phyloP scores from a whole-genome alignment of 2,888 invertebrate genomes.

The Spicauda simplicius region DNA sequence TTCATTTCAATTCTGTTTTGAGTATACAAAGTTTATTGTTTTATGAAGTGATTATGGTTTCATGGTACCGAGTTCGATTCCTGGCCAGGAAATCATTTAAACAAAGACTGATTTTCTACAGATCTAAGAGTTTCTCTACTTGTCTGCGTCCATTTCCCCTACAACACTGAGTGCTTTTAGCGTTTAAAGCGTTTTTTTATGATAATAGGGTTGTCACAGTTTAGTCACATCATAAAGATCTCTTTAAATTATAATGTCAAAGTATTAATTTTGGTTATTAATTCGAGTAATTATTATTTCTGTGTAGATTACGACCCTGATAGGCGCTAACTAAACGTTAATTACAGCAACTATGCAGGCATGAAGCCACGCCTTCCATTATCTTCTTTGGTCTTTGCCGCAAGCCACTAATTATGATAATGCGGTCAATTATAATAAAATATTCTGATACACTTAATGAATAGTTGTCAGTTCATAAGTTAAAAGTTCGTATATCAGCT shows the following conservation, averaged over 20 bases:
- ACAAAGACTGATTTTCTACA: too few relatives aligned
- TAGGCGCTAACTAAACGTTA: conserved; percentile 14
- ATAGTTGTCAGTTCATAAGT: conserved; percentile 1
- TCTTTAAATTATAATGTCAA: neutral
- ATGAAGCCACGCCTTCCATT: conserved; percentile 30
- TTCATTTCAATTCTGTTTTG: too few relatives aligned
- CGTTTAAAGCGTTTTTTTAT: too few relatives aligned
- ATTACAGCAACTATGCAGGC: conserved; percentile 29
- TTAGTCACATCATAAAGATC: neutral
- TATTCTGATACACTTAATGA: conserved; percentile 15
- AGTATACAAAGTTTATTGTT: too few relatives aligned
- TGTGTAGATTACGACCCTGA: conserved; percentile 8
- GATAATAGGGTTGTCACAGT: neutral
- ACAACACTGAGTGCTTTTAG: too few relatives aligned
- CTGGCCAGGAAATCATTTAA: too few relatives aligned
- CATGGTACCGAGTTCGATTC: too few relatives aligned
- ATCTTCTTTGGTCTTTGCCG: conserved; percentile 33
- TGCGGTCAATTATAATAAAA: conserved; percentile 25
- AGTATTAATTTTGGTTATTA: neutral
- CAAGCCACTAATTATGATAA: conserved; percentile 31
- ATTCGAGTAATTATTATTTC: neutral
- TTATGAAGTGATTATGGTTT: too few relatives aligned
- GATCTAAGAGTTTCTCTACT: too few relatives aligned
- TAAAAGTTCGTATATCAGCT: neutral
- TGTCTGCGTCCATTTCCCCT: too few relatives aligned